Percentiles rank a stretch among this genome's conserved stretches.
Conservation (phyloP, 2,797 vertebrate species). For the Molossus alvarezi region DNA sequence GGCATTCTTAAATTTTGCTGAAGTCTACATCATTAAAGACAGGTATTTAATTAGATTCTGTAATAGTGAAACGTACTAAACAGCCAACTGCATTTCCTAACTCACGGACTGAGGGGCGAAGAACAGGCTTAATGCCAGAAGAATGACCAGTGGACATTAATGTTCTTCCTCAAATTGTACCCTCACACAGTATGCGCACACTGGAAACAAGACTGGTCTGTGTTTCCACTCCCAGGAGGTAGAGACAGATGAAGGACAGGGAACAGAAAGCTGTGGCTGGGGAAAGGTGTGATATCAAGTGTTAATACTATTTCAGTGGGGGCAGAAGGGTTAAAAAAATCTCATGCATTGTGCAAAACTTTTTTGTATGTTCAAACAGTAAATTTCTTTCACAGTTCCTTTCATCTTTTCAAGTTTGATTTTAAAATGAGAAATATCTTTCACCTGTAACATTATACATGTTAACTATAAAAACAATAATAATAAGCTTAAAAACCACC, state of each 20-base stretch:
- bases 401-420: constrained; percentile 45
- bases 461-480: background rate
- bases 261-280: background rate
- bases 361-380: background rate
- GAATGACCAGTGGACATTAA: background rate
- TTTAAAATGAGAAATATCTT: constrained; percentile 46
- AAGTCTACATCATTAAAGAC: background rate
- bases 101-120: background rate
- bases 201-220: background rate
- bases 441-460: constrained; percentile 6
- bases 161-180: background rate
- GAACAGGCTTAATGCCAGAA: background rate
- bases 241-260: background rate
- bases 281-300: background rate
- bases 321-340: background rate
- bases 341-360: background rate
- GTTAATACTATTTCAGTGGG: background rate
- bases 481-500: background rate
- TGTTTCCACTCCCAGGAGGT: background rate
- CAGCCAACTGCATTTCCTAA: background rate
- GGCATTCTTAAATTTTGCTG: background rate
- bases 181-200: background rate
- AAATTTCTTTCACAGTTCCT: constrained; percentile 16
- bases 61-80: background rate
- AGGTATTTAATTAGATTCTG: background rate